Percentiles rank a stretch among this genome's conserved stretches.
phyloP scores from a whole-genome alignment of 2,113 vertebrate species.

The Acrocephalus arundinaceus region DNA sequence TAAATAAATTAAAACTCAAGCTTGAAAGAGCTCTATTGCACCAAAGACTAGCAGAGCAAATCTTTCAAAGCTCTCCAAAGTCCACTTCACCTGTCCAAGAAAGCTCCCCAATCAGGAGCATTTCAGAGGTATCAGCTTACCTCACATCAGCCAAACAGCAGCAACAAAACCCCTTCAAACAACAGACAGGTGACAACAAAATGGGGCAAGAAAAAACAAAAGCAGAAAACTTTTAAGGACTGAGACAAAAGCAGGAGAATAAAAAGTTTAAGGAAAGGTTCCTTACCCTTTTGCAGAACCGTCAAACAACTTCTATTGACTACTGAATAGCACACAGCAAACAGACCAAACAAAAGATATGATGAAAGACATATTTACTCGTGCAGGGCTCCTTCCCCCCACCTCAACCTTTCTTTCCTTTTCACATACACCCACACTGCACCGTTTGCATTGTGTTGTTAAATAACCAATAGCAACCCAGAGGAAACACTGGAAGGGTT shows the following conservation, averaged over 20 bases:
- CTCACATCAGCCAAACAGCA: background rate
- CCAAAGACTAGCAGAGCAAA: background rate
- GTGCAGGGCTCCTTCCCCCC: conserved; percentile 52
- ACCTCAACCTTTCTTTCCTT: conserved; percentile 62
- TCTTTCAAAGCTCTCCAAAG: background rate
- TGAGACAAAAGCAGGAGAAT: conserved; percentile 50
- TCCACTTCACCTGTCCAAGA: conserved; percentile 32
- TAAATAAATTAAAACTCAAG: background rate
- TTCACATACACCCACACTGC: conserved; percentile 62
- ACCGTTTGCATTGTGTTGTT: conserved; percentile 67
- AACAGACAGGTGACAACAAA: conserved; percentile 34
- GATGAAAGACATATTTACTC: conserved; percentile 75
- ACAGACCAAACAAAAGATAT: conserved; percentile 73
- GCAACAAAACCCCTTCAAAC: background rate
- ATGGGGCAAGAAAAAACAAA: background rate
- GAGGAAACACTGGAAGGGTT: conserved; percentile 48
- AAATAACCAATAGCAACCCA: conserved; percentile 71
- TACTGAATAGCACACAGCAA: conserved; percentile 73
- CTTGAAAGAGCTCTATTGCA: background rate
- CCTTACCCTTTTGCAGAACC: conserved; percentile 51
- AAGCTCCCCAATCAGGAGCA: background rate
- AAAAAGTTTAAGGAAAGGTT: conserved; percentile 68
- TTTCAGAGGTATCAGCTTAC: background rate
- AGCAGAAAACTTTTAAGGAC: conserved; percentile 63
- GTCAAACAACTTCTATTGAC: conserved; percentile 65